Base-by-base conservation (phyloP, 2,797 vertebrate genomes). In the Mycteria americana region DNA sequence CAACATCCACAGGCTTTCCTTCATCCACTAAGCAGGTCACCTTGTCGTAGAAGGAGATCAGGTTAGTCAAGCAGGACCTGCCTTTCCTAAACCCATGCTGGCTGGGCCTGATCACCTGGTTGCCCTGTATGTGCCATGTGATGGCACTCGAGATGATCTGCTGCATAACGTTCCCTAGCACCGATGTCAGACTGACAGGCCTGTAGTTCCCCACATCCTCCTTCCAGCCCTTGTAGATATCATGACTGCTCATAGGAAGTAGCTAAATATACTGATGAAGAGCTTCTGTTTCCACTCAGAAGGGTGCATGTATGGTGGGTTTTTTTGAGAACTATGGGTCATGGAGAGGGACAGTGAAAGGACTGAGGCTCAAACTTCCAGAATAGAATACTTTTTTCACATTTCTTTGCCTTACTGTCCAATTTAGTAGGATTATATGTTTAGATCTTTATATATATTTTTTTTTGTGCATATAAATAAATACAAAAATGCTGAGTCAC, bases 11-110 rank as follows among this genome's bases (percentile, higher is more conserved):
- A 41, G 46, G 27, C 17, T 45, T 83, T 53, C 8, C 33, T 27
- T 45, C 10, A 18, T 51, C 16, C 13, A 16, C 5, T 43, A 13
- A 13, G n/a, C 0, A 2, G 10, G 13, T 27, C 28, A 39, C 2
- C 18, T 48, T 39, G n/a, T 27, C 37, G 24, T 11, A 48, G 54
- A 22, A 57, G 48, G 31, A 60, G n/a, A 54, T 62, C 31, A 53
- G 33, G 33, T 54, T 54, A 4, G 27, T 37, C 39, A 54, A 24
- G 15, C 31, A 57, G 41, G 31, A 37, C 59, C 35, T 60, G 59
- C 24, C 24, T 69, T 69, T 48, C 46, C 6, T 37, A 50, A 69
- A 69, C n/a, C 17, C 18, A 24, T 37, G 16, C 73, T 75, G 45
- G 4, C 16, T 37, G 28, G 27, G 43, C 35, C 37, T 28, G 17